Conservation (phyloP, 1,140 invertebrate genomes). For the Euwallacea fornicatus region DNA sequence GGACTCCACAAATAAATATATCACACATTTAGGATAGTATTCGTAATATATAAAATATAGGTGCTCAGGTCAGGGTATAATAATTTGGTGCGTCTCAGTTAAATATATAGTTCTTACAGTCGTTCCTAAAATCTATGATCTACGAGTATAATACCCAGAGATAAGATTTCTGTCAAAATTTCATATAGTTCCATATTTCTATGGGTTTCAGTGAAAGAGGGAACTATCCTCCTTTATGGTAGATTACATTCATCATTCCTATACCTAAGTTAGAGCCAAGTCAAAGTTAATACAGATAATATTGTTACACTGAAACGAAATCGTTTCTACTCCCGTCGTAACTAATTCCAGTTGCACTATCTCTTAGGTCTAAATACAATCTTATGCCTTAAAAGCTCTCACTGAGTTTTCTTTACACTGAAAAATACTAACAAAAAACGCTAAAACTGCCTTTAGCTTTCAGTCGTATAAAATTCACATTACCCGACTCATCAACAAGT, state of each 20-base stretch:
- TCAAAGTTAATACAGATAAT: no score
- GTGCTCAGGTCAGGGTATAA: conserved; percentile 9
- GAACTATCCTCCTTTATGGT: neutral
- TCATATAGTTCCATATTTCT: neutral
- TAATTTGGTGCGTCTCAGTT: conserved; percentile 26
- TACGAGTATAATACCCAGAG: conserved; percentile 10
- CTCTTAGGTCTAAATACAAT: neutral
- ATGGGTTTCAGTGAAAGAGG: neutral
- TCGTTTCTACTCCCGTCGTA: conserved; percentile 1
- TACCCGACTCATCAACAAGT: neutral
- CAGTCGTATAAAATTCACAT: conserved; percentile 8
- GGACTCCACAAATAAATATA: conserved; percentile 36
- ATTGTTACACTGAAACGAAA: conserved; percentile 3
- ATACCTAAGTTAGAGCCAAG: no score
- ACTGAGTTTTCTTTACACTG: no score
- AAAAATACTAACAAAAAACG: conserved; percentile 2
- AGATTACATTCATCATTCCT: neutral
- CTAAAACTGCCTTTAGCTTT: conserved; percentile 1
- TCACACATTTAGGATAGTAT: conserved; percentile 21
- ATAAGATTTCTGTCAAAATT: neutral
- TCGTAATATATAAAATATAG: conserved; percentile 33
- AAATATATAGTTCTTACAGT: conserved; percentile 2
- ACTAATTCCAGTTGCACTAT: neutral
- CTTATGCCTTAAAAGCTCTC: conserved; percentile 1
- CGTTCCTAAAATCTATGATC: conserved; percentile 3